These are phyloP conservation scores for Anoplolepis gracilipes DNA, from an alignment of 1,140 invertebrate species.

Conservation along the genomic window DNA sequence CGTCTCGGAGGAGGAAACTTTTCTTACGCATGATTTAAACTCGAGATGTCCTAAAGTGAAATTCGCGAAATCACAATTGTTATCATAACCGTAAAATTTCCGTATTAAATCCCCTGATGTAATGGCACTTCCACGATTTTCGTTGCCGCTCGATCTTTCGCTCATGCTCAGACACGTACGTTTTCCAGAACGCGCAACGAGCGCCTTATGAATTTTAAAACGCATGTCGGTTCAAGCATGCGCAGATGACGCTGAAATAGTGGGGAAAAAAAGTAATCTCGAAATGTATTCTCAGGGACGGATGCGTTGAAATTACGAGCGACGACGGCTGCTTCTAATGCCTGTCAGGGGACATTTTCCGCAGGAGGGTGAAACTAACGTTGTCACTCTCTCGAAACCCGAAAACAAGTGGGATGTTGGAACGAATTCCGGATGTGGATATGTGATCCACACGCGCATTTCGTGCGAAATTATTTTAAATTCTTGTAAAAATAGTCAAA, in stretches of 20 bases:
- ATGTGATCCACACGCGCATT: background rate
- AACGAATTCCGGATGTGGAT: conserved; percentile 19
- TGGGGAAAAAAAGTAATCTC: background rate
- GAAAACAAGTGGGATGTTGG: conserved; percentile 4
- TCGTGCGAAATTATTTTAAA: conserved; percentile 21
- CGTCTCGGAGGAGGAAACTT: too few relatives aligned
- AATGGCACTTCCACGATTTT: background rate
- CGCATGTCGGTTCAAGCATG: background rate
- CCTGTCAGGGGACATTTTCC: background rate
- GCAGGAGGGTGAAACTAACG: conserved; percentile 33
- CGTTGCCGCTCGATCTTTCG: background rate
- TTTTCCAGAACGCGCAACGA: background rate
- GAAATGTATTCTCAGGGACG: conserved; percentile 36
- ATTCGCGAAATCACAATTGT: background rate
- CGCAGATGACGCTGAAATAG: background rate
- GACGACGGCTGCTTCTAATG: conserved; percentile 43
- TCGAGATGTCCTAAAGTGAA: background rate
- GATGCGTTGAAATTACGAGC: conserved; percentile 45
- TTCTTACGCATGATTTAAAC: too few relatives aligned
- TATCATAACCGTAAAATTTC: background rate
- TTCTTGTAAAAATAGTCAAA: background rate
- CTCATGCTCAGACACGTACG: conserved; percentile 25
- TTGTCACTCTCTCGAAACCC: conserved; percentile 27
- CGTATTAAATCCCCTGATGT: background rate
- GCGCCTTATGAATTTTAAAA: conserved; percentile 62